Evolutionary conservation across 2,888 invertebrate genomes (phyloP).

Genomic region (Lathronympha strigana): DNA sequence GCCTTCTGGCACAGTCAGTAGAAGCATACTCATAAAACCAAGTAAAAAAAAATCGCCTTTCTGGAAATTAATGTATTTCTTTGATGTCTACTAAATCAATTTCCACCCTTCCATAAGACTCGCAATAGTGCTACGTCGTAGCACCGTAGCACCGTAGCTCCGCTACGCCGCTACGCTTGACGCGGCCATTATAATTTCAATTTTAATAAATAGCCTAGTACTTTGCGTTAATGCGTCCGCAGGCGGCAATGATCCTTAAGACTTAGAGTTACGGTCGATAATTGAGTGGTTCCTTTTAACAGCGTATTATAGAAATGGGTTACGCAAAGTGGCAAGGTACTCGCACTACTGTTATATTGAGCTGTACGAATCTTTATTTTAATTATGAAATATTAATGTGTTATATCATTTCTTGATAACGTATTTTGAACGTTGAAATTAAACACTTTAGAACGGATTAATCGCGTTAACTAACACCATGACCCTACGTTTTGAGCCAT

Average conservation of each 20-base stretch:
- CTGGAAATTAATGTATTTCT: too few species aligned
- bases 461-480: too few species aligned
- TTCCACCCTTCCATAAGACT: background rate
- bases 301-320: background rate
- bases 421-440: too few species aligned
- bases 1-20: too few species aligned
- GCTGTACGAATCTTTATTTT: background rate
- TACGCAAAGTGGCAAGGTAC: background rate
- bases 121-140: slow-evolving; percentile 1
- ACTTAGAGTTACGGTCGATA: background rate
- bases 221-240: background rate
- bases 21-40: too few species aligned
- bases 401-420: too few species aligned
- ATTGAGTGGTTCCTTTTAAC: background rate
- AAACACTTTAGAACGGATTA: too few species aligned
- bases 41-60: too few species aligned
- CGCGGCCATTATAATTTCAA: slow-evolving; percentile 19
- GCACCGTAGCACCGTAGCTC: slow-evolving; percentile 5
- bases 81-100: too few species aligned
- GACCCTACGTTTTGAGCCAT: too few species aligned
- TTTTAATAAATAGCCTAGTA: slow-evolving; percentile 22
- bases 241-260: background rate
- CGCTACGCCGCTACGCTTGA: background rate
- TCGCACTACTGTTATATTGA: background rate
- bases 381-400: too few species aligned